phyloP scores from a whole-genome alignment of 2,888 invertebrate genomes.

The Eupithecia inturbata region DNA sequence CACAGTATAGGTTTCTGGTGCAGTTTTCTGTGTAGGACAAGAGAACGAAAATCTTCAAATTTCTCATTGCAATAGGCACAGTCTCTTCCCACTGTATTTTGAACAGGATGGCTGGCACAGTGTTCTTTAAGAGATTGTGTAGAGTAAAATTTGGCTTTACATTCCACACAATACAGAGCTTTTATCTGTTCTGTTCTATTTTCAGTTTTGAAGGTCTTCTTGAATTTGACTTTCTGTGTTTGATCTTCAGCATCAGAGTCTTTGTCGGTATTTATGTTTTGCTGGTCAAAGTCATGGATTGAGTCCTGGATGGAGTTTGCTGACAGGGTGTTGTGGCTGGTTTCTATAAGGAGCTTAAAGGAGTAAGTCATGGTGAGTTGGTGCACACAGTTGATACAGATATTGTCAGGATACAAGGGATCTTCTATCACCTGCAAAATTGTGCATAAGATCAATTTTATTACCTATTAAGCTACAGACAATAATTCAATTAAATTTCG shows the following conservation, averaged over 20 bases:
- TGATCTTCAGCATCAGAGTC: slow-evolving; percentile 59
- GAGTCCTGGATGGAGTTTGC: slow-evolving; percentile 47
- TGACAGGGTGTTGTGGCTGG: slow-evolving; percentile 63
- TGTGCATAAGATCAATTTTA: not conserved
- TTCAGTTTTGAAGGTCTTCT: slow-evolving; percentile 49
- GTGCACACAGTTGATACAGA: slow-evolving; percentile 76
- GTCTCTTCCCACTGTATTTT: slow-evolving; percentile 66
- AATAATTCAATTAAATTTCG: not conserved
- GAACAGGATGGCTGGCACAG: slow-evolving; percentile 68
- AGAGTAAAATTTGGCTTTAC: slow-evolving; percentile 69
- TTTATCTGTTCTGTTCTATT: slow-evolving; percentile 48
- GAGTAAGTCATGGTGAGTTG: slow-evolving; percentile 78
- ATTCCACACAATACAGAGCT: slow-evolving; percentile 72
- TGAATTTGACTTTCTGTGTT: slow-evolving; percentile 46
- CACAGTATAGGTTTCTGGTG: slow-evolving; percentile 76
- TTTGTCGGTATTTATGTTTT: slow-evolving; percentile 56
- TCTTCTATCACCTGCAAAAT: slow-evolving; percentile 56
- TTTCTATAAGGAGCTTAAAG: slow-evolving; percentile 74
- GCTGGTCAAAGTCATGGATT: slow-evolving; percentile 25
- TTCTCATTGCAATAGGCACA: slow-evolving; percentile 79
- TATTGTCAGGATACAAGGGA: slow-evolving; percentile 61
- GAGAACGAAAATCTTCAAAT: slow-evolving; percentile 74
- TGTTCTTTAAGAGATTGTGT: slow-evolving; percentile 64
- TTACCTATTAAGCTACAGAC: not conserved
- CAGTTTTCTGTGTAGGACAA: slow-evolving; percentile 73